Percentiles rank a stretch among this genome's conserved stretches.
phyloP scores from a whole-genome alignment of 2,113 vertebrate genomes.

The Dicentrarchus labrax region DNA sequence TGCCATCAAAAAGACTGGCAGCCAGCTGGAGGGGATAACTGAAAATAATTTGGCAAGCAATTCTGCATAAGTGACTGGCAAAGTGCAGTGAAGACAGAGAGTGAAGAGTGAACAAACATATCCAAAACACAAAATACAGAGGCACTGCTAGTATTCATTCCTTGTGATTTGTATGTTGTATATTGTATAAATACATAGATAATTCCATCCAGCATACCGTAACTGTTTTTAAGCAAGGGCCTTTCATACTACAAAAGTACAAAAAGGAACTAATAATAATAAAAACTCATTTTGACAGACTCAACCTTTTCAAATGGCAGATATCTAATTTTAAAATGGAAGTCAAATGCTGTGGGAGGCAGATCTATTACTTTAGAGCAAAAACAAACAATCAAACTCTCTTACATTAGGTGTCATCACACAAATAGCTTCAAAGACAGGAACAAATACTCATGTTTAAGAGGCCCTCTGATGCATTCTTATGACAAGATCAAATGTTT shows the following conservation, averaged over 20 bases:
- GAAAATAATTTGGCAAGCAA: constrained; percentile 52
- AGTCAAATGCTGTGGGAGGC: constrained; percentile 21
- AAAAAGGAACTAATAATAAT: constrained; percentile 5
- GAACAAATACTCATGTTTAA: constrained; percentile 30
- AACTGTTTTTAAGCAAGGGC: background rate
- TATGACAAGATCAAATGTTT: constrained; percentile 34
- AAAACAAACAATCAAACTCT: constrained; percentile 17
- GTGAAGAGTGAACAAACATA: constrained; percentile 12
- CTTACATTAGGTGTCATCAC: constrained; percentile 53
- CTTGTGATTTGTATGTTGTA: background rate
- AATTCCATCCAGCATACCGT: background rate
- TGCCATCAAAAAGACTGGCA: constrained; percentile 49
- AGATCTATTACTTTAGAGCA: constrained; percentile 29
- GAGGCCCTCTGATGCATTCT: constrained; percentile 22
- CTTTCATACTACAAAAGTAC: background rate
- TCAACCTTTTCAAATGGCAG: constrained; percentile 27
- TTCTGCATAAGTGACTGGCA: constrained; percentile 32
- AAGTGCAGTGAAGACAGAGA: constrained; percentile 9
- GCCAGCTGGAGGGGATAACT: constrained; percentile 56
- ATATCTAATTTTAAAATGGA: constrained; percentile 43
- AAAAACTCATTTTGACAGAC: constrained; percentile 17
- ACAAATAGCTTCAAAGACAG: constrained; percentile 33
- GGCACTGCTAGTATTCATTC: background rate
- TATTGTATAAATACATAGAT: background rate
- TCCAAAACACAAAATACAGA: constrained; percentile 10